Evolutionary conservation across 1,140 invertebrate species (phyloP).

Genomic region (Contarinia nasturtii): DNA sequence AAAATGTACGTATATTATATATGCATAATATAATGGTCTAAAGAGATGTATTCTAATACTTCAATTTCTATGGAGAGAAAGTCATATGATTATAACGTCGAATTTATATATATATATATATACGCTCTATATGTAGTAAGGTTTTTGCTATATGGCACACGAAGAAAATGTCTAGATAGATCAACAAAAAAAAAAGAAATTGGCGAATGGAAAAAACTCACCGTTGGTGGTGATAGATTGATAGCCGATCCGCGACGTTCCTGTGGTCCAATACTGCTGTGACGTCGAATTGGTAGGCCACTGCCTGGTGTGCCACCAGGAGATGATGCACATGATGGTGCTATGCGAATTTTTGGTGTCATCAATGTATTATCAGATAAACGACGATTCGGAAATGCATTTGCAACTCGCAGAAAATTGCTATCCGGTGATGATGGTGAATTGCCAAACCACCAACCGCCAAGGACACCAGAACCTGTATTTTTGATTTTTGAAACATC

Average conservation of each 20-base stretch:
- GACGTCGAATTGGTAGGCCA: constrained; percentile 61
- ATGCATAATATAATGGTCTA: no score
- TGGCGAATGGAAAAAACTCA: no score
- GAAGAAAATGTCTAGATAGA: no score
- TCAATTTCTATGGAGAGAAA: no score
- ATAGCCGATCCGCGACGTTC: constrained; percentile 66
- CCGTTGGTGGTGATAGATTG: constrained; percentile 71
- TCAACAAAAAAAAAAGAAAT: no score
- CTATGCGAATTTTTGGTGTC: constrained; percentile 70
- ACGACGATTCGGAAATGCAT: constrained; percentile 57
- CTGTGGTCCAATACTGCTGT: constrained; percentile 76
- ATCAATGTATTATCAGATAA: constrained; percentile 81
- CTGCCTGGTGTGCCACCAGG: constrained; percentile 66
- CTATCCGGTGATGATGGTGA: constrained; percentile 61
- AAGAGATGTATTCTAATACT: no score
- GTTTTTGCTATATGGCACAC: no score
- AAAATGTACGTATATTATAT: no score
- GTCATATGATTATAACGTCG: no score
- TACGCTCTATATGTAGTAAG: no score
- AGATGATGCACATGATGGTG: constrained; percentile 66
- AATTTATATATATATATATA: no score
- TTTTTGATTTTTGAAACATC: no score
- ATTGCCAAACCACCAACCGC: constrained; percentile 50
- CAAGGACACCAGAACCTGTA: constrained; percentile 37
- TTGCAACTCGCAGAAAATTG: constrained; percentile 69